Evolutionary conservation across 2,888 invertebrate genomes (phyloP).

Genomic region (Drosophila yooni): DNA sequence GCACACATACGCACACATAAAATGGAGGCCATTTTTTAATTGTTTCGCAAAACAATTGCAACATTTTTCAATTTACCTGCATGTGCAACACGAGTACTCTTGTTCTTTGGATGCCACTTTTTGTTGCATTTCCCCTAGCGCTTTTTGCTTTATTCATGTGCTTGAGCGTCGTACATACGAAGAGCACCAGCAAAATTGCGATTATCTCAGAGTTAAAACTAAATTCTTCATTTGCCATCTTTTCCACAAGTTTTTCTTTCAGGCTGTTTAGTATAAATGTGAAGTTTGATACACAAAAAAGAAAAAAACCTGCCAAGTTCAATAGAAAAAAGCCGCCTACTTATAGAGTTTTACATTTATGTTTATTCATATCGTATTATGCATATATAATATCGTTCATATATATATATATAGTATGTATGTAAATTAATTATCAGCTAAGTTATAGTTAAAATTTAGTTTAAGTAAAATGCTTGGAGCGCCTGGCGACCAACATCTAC

Average conservation of each 20-base stretch:
- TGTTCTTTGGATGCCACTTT: slow-evolving; percentile 4
- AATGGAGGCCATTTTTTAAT: slow-evolving; percentile 51
- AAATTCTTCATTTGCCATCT: background rate
- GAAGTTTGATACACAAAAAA: background rate
- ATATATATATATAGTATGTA: slow-evolving; percentile 52
- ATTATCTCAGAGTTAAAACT: background rate
- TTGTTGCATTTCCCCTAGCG: background rate
- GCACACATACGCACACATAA: slow-evolving; percentile 5
- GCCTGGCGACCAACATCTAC: slow-evolving; percentile 66
- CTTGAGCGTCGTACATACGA: background rate
- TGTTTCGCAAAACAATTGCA: slow-evolving; percentile 69
- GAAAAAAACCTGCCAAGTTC: slow-evolving; percentile 4
- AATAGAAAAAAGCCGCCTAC: background rate
- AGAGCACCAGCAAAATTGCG: background rate
- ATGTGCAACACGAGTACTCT: slow-evolving; percentile 6
- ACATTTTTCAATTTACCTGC: slow-evolving; percentile 75
- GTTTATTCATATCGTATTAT: slow-evolving; percentile 48
- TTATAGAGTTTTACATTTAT: slow-evolving; percentile 31
- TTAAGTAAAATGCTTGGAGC: slow-evolving; percentile 59
- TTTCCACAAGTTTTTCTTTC: background rate
- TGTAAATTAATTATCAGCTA: slow-evolving; percentile 52
- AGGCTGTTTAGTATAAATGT: background rate
- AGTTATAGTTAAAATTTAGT: slow-evolving; percentile 66
- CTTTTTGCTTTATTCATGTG: background rate
- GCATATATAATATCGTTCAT: slow-evolving; percentile 49